Evolutionary conservation across 2,888 invertebrate species (phyloP), one percentile per base, ranked within the genome.

Genomic region (Chrysolina haemoptera): DNA sequence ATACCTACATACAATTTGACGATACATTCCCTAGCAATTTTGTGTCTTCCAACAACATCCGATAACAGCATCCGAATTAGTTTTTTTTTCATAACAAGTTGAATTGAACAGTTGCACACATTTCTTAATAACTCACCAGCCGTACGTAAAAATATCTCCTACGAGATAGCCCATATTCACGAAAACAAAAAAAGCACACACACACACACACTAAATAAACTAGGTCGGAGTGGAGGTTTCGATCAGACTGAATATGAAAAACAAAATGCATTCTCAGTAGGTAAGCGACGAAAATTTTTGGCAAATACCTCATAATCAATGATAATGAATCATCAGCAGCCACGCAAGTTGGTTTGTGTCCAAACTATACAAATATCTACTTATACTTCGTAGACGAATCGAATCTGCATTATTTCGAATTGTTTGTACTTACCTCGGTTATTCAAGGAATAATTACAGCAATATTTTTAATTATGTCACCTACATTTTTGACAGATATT

Each of bases 161-260:
- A 53, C 53, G 11, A 53, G 53, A 22, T 53, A 53, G 53, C 53
- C 53, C 53, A 53, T 53, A 5, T 53, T 53, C 20, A 53, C 53
- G 53, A 53, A 20, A 53, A 53, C 53, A 53, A 53, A 53, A 53
- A 53, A 20, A n/a, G n/a, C n/a, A 20, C 53, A 20, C 53, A 53
- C 35, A 35, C 35, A 35, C 35, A 35, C 35, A 35, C 35, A 35
- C 35, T 6, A 20, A 53, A 9, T 12, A 6, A 53, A 53, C 53
- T 53, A 53, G 53, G 53, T 53, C 53, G 53, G 20, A 18, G 16
- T 53, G 11, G 20, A 53, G 20, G 20, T 53, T 53, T 43, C 20
- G 12, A 20, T 20, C 53, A 53, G 53, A 53, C 53, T 53, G 53
- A 20, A 53, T 20, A 20, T 53, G 20, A 53, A 53, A 53, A 20